phyloP scores from a whole-genome alignment of 2,797 vertebrate genomes.

The Tinamus major region DNA sequence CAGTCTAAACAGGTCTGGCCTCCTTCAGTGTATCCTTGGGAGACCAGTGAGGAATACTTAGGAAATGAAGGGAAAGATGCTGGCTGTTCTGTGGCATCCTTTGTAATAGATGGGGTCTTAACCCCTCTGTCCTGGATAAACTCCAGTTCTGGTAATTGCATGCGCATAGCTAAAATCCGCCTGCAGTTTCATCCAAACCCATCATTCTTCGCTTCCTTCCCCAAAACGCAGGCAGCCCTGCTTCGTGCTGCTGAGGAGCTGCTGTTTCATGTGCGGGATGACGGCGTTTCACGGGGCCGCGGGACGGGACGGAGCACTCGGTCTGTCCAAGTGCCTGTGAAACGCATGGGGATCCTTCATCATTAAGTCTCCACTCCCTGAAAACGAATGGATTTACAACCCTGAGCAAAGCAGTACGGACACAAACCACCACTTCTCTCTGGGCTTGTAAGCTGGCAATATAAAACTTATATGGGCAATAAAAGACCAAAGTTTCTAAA shows the following conservation, averaged over 20 bases:
- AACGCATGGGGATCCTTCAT: conserved; percentile 35
- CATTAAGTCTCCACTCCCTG: conserved; percentile 36
- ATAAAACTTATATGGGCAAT: conserved; percentile 37
- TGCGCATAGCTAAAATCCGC: conserved; percentile 67
- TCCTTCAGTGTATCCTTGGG: background rate
- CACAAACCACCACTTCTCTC: conserved; percentile 35
- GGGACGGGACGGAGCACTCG: conserved; percentile 31
- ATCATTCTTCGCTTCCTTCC: conserved; percentile 70
- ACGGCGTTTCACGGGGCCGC: conserved; percentile 54
- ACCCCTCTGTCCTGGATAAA: conserved; percentile 68
- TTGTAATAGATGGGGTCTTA: conserved; percentile 67
- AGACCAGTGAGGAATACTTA: background rate
- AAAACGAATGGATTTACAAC: conserved; percentile 24
- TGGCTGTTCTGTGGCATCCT: conserved; percentile 60
- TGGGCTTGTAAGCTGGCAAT: background rate
- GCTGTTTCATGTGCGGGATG: conserved; percentile 72
- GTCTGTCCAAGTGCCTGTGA: conserved; percentile 16
- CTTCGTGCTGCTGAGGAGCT: conserved; percentile 59
- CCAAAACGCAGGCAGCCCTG: conserved; percentile 49
- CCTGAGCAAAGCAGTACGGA: background rate
- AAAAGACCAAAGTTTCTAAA: conserved; percentile 50
- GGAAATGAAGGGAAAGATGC: conserved; percentile 52
- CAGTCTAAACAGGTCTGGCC: background rate
- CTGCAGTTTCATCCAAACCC: conserved; percentile 64
- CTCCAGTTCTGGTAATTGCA: conserved; percentile 71